Base-by-base conservation (phyloP, 2,113 vertebrate species). In the Hippocampus mohnikei region DNA sequence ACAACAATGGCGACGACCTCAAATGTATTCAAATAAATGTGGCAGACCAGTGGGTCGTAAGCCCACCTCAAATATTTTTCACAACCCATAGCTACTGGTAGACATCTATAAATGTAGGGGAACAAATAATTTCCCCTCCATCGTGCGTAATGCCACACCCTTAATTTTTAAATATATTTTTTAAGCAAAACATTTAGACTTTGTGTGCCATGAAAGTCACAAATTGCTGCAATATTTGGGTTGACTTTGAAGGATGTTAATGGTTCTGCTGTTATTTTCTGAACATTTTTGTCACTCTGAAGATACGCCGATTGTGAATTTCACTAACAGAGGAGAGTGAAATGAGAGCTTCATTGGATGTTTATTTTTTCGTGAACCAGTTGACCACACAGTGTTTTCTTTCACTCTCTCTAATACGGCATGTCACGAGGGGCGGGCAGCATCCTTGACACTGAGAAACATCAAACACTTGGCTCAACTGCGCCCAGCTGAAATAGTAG, bases 401-500 rank as follows among this genome's bases (percentile, higher is more conserved):
- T 27, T 33, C 53, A 56, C 23, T 64, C 40, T 23, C 21, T 64
- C 4, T 44, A 15, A 12, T 25, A 23, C 42, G 11, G 13, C 5
- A 58, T 27, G 10, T 58, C 25, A 1, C 16, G 58, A 59, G 5
- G 25, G 58, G 7, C 8, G 58, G 3, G 41, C 25, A 46, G 2
- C 7, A 44, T 25, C 62, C 40, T 65, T 65, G 62, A 65, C 41
- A 27, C 15, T 46, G 62, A 65, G 62, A 65, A 65, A 46, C 21
- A 42, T 41, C 41, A 15, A 65, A 73, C 21, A 69, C 44, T 60
- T 83, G 84, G 83, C 78, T 41, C 74, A 60, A 83, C 73, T 63
- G 20, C 66, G 75, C 70, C 33, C 18, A 61, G 67, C 60, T 74
- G 66, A 69, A 73, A 78, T 60, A 61, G 74, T 75, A 85, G 77